These are phyloP conservation scores for Eleutherodactylus coqui DNA, from an alignment of 2,797 vertebrate genomes.

Conservation along the genomic window DNA sequence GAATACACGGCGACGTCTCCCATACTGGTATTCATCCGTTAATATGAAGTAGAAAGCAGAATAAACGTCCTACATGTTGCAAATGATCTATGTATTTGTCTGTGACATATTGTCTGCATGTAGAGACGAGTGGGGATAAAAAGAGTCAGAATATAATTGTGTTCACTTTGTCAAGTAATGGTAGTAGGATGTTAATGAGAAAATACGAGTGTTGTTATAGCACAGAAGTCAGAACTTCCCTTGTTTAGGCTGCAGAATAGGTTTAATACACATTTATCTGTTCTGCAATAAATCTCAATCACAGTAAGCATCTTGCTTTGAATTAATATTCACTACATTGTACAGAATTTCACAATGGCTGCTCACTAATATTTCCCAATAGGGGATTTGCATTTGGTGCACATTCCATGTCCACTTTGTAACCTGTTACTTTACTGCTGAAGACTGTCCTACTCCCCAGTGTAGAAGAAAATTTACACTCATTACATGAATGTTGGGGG, in stretches of 20 bases:
- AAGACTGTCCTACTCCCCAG: background rate
- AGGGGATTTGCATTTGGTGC: constrained; percentile 3
- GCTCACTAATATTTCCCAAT: constrained; percentile 9
- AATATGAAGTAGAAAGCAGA: background rate
- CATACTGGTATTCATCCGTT: background rate
- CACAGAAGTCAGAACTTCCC: background rate
- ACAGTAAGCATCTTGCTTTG: background rate
- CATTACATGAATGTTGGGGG: constrained; percentile 28
- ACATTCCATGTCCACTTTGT: constrained; percentile 20
- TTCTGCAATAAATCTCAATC: background rate
- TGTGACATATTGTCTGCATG: constrained; percentile 19
- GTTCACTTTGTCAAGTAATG: background rate
- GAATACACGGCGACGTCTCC: background rate
- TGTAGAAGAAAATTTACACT: constrained; percentile 35
- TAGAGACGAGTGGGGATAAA: constrained; percentile 10
- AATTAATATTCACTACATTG: background rate
- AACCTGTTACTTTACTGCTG: background rate
- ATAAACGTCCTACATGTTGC: constrained; percentile 38
- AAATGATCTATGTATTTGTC: background rate
- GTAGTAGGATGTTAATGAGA: constrained; percentile 13
- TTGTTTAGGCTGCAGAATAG: background rate
- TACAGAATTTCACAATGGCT: background rate
- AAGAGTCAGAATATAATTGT: background rate
- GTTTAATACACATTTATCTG: background rate
- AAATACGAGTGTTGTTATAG: background rate